phyloP scores from a whole-genome alignment of 2,888 invertebrate genomes.

The Nudaria mundana region DNA sequence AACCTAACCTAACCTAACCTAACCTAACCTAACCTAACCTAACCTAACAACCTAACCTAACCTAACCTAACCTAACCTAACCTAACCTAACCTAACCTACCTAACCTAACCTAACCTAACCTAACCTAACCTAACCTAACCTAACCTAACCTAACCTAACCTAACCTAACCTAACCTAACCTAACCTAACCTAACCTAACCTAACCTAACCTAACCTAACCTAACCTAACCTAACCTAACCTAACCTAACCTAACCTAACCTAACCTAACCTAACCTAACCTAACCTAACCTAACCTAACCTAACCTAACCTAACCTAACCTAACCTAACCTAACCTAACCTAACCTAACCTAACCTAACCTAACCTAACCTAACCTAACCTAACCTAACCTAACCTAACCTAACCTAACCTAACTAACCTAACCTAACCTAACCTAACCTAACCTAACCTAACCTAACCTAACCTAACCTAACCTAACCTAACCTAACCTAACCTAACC shows the following conservation, averaged over 20 bases:
- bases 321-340: conserved; percentile 8
- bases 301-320: conserved; percentile 2
- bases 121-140: conserved; percentile 10
- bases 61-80: conserved; percentile 13
- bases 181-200: too few relatives aligned
- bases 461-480: too few relatives aligned
- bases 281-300: conserved; percentile 1
- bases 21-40: conserved; percentile 10
- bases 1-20: conserved; percentile 7
- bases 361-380: too few relatives aligned
- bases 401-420: too few relatives aligned
- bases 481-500: too few relatives aligned
- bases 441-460: too few relatives aligned
- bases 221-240: conserved; percentile 21
- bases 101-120: conserved; percentile 11
- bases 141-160: conserved; percentile 12
- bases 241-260: conserved; percentile 10
- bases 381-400: too few relatives aligned
- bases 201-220: conserved; percentile 13
- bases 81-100: conserved; percentile 7
- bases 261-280: conserved; percentile 7
- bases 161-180: conserved; percentile 12
- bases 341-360: too few relatives aligned
- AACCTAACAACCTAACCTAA: conserved; percentile 15
- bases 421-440: too few relatives aligned